Evolutionary conservation across 1,140 invertebrate species (phyloP).

Genomic region (Asobara japonica): DNA sequence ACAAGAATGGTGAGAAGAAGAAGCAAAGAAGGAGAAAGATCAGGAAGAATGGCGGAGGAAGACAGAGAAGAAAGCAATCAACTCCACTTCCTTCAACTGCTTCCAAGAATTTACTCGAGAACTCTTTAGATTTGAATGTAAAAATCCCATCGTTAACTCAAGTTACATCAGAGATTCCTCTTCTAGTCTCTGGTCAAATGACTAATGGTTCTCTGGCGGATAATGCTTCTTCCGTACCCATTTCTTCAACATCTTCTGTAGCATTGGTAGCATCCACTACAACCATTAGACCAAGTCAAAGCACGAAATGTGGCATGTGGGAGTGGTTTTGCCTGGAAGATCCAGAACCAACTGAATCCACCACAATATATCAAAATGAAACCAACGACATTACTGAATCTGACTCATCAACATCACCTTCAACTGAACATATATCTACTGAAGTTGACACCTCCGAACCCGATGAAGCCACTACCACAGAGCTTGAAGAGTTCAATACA

Average conservation of each 20-base stretch:
- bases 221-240: too few species aligned
- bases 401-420: background rate
- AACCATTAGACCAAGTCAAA: background rate
- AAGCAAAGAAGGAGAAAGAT: slow-evolving; percentile 15
- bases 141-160: background rate
- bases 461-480: too few species aligned
- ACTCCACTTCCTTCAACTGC: background rate
- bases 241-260: background rate
- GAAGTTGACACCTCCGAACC: too few species aligned
- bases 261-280: background rate
- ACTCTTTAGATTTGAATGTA: background rate
- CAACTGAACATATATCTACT: too few species aligned
- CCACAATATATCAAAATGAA: background rate
- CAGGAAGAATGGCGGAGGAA: background rate
- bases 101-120: background rate
- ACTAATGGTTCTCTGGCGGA: too few species aligned
- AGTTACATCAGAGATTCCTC: too few species aligned
- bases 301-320: background rate
- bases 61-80: slow-evolving; percentile 1
- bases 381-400: background rate
- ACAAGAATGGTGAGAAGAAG: background rate
- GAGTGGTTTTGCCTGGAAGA: background rate
- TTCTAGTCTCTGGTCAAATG: too few species aligned
- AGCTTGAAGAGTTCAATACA: too few species aligned
- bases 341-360: background rate